These are phyloP conservation scores for Kryptopterus vitreolus DNA, from an alignment of 2,797 vertebrate species.

Conservation along the genomic window DNA sequence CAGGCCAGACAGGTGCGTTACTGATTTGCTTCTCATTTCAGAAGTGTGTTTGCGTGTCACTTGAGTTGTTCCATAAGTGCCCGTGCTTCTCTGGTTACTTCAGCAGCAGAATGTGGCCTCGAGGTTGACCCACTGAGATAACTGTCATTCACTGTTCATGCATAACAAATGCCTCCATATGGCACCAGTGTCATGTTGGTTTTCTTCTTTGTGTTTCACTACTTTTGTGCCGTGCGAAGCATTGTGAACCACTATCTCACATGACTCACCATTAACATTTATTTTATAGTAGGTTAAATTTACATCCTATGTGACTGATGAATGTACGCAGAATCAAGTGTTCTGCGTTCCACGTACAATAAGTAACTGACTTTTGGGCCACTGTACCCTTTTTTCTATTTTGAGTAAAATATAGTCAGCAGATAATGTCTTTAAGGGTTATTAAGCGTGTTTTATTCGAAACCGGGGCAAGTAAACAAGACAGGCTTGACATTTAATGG, in stretches of 20 bases:
- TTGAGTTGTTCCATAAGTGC: constrained; percentile 56
- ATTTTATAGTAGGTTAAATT: neutral
- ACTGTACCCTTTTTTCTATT: neutral
- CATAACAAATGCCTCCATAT: constrained; percentile 47
- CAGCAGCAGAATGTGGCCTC: constrained; percentile 42
- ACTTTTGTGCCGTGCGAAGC: neutral
- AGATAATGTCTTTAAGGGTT: neutral
- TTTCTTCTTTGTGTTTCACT: constrained; percentile 10
- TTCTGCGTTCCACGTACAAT: neutral
- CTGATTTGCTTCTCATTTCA: neutral
- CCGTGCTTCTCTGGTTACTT: constrained; percentile 56
- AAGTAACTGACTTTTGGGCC: neutral
- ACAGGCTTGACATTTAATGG: neutral
- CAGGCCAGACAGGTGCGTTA: neutral
- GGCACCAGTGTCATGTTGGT: constrained; percentile 41
- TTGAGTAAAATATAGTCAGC: neutral
- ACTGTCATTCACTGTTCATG: constrained; percentile 43
- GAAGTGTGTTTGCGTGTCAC: constrained; percentile 45
- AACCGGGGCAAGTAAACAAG: neutral
- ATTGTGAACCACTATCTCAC: too few relatives aligned
- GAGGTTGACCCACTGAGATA: constrained; percentile 38
- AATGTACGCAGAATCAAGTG: neutral
- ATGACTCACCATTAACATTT: neutral
- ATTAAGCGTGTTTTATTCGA: neutral
- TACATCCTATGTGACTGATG: neutral